phyloP scores from a whole-genome alignment of 2,888 invertebrate species.

The Drosophila neotestacea region DNA sequence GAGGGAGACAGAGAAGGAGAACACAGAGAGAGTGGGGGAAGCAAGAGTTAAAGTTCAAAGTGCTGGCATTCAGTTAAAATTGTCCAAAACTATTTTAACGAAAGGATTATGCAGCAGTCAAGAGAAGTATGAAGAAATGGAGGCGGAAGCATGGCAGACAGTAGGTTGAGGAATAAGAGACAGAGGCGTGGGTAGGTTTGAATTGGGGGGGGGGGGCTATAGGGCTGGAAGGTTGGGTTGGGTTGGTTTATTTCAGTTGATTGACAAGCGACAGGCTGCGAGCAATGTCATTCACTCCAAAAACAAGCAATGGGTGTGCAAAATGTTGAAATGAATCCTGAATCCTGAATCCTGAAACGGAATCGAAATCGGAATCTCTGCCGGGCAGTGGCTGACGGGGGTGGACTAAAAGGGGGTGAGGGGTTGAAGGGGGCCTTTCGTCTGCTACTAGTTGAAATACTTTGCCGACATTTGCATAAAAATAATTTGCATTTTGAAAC shows the following conservation, averaged over 20 bases:
- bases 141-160: background rate
- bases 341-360: conserved; percentile 36
- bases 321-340: conserved; percentile 65
- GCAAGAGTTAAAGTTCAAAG: conserved; percentile 56
- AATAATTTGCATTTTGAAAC: conserved; percentile 73
- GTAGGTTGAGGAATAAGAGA: background rate
- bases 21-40: background rate
- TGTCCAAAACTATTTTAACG: conserved; percentile 63
- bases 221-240: background rate
- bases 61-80: conserved; percentile 49
- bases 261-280: conserved; percentile 66
- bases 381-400: background rate
- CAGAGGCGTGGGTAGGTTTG: background rate
- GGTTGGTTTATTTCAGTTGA: conserved; percentile 50
- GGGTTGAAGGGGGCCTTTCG: background rate
- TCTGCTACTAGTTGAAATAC: conserved; percentile 63
- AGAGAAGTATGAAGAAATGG: background rate
- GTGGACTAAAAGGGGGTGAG: background rate
- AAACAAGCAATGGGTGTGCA: conserved; percentile 68
- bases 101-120: conserved; percentile 50
- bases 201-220: background rate
- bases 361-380: conserved; percentile 11
- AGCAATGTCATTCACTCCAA: conserved; percentile 64
- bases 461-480: conserved; percentile 68
- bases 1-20: background rate